Percentiles rank a stretch among this genome's conserved stretches.
phyloP scores from a whole-genome alignment of 2,113 vertebrate genomes.

The Seriola quinqueradiata region DNA sequence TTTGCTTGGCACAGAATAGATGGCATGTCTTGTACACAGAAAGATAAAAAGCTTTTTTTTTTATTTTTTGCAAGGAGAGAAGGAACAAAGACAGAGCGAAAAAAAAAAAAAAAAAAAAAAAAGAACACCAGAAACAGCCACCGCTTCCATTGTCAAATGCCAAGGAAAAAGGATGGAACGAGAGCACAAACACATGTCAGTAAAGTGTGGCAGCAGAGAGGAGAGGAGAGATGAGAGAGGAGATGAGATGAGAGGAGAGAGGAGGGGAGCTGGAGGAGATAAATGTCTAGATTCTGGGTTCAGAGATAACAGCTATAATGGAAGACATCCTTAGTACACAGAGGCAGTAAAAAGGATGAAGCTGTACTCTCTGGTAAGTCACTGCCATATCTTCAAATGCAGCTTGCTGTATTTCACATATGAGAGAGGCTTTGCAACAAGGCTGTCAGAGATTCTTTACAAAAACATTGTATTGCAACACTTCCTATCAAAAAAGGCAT shows the following conservation, averaged over 20 bases:
- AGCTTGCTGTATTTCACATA: slow-evolving; percentile 9
- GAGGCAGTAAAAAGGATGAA: slow-evolving; percentile 44
- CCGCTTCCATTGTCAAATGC: slow-evolving; percentile 59
- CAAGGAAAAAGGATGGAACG: slow-evolving; percentile 54
- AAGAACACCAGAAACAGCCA: slow-evolving; percentile 48
- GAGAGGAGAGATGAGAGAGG: slow-evolving; percentile 44
- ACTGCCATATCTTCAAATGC: slow-evolving; percentile 40
- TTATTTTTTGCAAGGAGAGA: slow-evolving; percentile 50
- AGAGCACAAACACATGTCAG: slow-evolving; percentile 62
- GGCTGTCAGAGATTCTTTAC: not conserved
- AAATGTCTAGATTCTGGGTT: slow-evolving; percentile 64
- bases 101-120: slow-evolving; percentile 14
- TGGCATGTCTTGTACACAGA: slow-evolving; percentile 52
- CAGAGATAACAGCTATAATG: slow-evolving; percentile 68
- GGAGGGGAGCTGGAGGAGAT: slow-evolving; percentile 58
- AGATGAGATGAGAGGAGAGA: slow-evolving; percentile 41
- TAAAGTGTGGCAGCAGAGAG: slow-evolving; percentile 52
- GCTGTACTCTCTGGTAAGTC: slow-evolving; percentile 27
- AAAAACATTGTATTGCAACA: not conserved
- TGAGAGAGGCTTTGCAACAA: not conserved
- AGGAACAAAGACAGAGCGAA: slow-evolving; percentile 59
- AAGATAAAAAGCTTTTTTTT: slow-evolving; percentile 55
- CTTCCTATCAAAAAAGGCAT: slow-evolving; percentile 12
- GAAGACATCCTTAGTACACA: slow-evolving; percentile 61
- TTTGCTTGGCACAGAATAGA: slow-evolving; percentile 47